phyloP scores from a whole-genome alignment of 2,888 invertebrate genomes.

The Scaptodrosophila latifasciaeformis region DNA sequence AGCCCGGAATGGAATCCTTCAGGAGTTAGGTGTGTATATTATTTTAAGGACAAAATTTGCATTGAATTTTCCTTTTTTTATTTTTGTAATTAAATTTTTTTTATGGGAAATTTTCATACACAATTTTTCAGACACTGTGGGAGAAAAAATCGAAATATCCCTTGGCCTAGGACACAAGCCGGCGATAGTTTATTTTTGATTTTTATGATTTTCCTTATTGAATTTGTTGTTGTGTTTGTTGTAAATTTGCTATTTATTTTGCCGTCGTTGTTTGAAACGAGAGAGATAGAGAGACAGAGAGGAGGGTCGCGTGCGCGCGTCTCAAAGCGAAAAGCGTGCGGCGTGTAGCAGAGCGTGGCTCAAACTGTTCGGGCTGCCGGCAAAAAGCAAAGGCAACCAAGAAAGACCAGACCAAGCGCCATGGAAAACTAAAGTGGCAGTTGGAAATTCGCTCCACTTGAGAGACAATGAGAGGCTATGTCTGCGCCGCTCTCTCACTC shows the following conservation, averaged over 20 bases:
- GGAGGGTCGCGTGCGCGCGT: slow-evolving; percentile 41
- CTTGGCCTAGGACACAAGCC: not conserved
- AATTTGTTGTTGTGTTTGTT: slow-evolving; percentile 6
- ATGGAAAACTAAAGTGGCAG: slow-evolving; percentile 1
- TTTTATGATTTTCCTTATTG: not conserved
- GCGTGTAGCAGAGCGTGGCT: slow-evolving; percentile 61
- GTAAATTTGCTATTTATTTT: not conserved
- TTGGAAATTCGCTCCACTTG: slow-evolving; percentile 1
- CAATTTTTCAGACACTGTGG: slow-evolving; percentile 1
- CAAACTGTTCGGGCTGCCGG: slow-evolving; percentile 60
- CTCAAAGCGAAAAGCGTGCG: slow-evolving; percentile 46
- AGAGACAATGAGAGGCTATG: not conserved
- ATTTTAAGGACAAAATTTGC: slow-evolving; percentile 11
- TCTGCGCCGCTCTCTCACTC: not conserved
- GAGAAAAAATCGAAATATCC: no score
- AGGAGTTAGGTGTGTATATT: slow-evolving; percentile 55
- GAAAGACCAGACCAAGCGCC: not conserved
- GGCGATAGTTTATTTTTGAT: slow-evolving; percentile 24
- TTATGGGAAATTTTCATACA: not conserved
- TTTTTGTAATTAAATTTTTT: slow-evolving; percentile 9
- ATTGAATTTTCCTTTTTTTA: not conserved
- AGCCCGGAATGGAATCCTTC: slow-evolving; percentile 34
- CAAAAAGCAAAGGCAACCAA: slow-evolving; percentile 10
- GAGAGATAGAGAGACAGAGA: slow-evolving; percentile 28
- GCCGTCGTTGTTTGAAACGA: not conserved